These are phyloP conservation scores for Volucella bombylans DNA, from an alignment of 2,888 invertebrate species.

Conservation along the genomic window DNA sequence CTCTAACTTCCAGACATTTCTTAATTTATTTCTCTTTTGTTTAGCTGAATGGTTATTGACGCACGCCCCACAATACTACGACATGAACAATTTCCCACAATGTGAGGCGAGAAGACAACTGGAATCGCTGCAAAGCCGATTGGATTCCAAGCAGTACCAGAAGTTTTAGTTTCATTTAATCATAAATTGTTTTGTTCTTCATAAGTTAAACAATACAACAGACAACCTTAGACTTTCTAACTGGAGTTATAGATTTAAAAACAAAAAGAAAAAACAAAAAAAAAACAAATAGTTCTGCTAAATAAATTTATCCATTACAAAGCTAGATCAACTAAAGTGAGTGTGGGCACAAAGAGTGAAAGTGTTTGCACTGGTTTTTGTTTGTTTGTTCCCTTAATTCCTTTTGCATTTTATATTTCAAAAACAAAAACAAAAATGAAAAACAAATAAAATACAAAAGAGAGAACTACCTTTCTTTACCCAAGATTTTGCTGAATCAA, in stretches of 20 bases:
- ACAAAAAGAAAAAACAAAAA: too few relatives aligned
- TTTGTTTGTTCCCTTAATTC: constrained; percentile 7
- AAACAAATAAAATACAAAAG: constrained; percentile 17
- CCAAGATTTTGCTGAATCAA: too few relatives aligned
- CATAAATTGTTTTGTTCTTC: constrained; percentile 6
- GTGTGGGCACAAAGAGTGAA: neutral
- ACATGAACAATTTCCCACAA: constrained; percentile 97
- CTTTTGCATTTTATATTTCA: constrained; percentile 30
- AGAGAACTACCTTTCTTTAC: neutral
- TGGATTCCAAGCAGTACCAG: constrained; percentile 94
- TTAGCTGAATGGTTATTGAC: constrained; percentile 96
- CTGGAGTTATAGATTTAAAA: constrained; percentile 6
- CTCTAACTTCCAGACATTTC: neutral
- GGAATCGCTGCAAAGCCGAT: constrained; percentile 91
- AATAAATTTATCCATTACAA: neutral
- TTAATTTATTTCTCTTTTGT: constrained; percentile 48
- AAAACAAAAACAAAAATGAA: constrained; percentile 4
- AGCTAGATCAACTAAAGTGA: constrained; percentile 10
- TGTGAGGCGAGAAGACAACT: constrained; percentile 98
- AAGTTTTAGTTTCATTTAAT: constrained; percentile 86
- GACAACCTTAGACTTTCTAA: neutral
- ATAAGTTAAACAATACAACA: constrained; percentile 30
- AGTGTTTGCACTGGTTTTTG: constrained; percentile 5
- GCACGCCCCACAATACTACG: constrained; percentile 99
- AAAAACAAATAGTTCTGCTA: constrained; percentile 16